Evolutionary conservation across 2,113 vertebrate genomes (phyloP).

Genomic region (Rhineura floridana): DNA sequence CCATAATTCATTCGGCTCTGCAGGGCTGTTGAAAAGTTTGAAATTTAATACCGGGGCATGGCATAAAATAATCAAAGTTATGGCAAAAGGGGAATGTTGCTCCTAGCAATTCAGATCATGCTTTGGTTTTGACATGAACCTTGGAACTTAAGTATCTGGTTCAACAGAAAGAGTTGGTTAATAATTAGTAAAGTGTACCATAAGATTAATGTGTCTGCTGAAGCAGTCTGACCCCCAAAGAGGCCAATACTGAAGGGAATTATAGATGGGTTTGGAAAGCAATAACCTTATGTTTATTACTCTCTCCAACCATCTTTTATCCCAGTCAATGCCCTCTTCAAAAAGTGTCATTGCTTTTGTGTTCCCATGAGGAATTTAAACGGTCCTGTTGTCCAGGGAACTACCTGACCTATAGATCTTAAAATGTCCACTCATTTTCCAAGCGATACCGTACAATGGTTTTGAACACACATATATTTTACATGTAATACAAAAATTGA

Average conservation of each 20-base stretch:
- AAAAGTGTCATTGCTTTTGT: slow-evolving; percentile 32
- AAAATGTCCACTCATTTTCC: not conserved
- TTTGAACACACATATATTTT: not conserved
- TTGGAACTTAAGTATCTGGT: slow-evolving; percentile 53
- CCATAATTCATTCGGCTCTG: slow-evolving; percentile 34
- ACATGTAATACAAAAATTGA: not conserved
- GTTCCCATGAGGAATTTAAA: slow-evolving; percentile 1
- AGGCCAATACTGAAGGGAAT: slow-evolving; percentile 48
- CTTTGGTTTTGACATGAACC: slow-evolving; percentile 53
- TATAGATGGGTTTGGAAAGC: slow-evolving; percentile 53
- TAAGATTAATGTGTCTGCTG: slow-evolving; percentile 59
- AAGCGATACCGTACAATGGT: not conserved
- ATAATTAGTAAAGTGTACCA: slow-evolving; percentile 64
- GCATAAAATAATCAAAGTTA: slow-evolving; percentile 42
- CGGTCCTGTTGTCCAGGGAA: slow-evolving; percentile 12
- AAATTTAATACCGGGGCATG: slow-evolving; percentile 44
- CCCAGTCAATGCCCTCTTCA: slow-evolving; percentile 35
- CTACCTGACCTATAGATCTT: slow-evolving; percentile 9
- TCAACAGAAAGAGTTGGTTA: slow-evolving; percentile 57
- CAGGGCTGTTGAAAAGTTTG: slow-evolving; percentile 49
- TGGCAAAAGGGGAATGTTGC: not conserved
- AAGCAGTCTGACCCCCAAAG: slow-evolving; percentile 54
- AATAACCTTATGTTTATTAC: slow-evolving; percentile 52
- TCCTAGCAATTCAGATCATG: slow-evolving; percentile 26
- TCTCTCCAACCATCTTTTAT: slow-evolving; percentile 46